Conservation (phyloP, 2,888 invertebrate species). For the Trichopria drosophilae region DNA sequence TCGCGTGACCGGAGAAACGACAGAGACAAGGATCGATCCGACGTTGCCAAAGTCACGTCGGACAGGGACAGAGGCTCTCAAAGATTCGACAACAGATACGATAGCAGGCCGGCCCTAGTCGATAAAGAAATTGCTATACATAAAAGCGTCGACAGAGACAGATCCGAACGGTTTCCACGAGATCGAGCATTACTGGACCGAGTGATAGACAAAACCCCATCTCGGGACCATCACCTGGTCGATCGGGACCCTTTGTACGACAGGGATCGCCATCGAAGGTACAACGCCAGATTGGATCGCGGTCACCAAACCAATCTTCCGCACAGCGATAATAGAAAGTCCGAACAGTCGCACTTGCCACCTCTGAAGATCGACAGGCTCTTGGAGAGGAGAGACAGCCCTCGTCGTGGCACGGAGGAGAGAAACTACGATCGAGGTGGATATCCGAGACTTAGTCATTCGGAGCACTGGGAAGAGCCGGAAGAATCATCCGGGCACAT, state of each 20-base stretch:
- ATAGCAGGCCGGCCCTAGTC: conserved; percentile 40
- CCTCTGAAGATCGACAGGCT: conserved; percentile 47
- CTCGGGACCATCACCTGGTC: conserved; percentile 49
- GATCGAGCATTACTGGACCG: conserved; percentile 57
- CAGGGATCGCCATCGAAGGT: conserved; percentile 46
- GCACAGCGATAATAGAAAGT: conserved; percentile 49
- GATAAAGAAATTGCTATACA: conserved; percentile 45
- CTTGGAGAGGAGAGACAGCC: conserved; percentile 46
- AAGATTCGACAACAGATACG: conserved; percentile 47
- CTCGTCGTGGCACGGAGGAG: conserved; percentile 37
- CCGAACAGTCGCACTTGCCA: conserved; percentile 42
- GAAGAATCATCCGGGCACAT: conserved; percentile 46
- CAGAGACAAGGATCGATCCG: conserved; percentile 46
- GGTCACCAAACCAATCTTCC: conserved; percentile 28
- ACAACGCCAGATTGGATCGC: too few relatives aligned
- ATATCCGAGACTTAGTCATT: conserved; percentile 42
- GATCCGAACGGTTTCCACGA: conserved; percentile 60
- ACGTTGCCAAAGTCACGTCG: conserved; percentile 33
- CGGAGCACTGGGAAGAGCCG: conserved; percentile 54
- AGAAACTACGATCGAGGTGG: conserved; percentile 47
- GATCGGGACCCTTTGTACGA: conserved; percentile 46
- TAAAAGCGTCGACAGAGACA: conserved; percentile 59
- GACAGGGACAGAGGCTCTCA: conserved; percentile 36
- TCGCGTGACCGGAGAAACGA: conserved; percentile 46
- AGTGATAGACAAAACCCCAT: conserved; percentile 57